phyloP scores from a whole-genome alignment of 2,113 vertebrate species.

The Electrona antarctica region DNA sequence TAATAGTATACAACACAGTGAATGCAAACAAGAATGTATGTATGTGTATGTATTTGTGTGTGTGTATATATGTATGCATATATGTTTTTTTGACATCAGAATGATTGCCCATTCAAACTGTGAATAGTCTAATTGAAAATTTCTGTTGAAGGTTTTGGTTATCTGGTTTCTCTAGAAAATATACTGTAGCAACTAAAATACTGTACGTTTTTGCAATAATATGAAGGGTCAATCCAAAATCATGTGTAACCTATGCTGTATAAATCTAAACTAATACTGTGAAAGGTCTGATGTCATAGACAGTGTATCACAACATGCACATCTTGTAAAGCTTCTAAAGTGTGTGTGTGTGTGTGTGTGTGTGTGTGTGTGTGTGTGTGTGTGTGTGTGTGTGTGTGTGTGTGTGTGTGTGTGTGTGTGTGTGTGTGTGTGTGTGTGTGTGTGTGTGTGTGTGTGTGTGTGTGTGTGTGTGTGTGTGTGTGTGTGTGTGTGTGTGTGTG shows the following conservation, averaged over 20 bases:
- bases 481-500: constrained; percentile 20
- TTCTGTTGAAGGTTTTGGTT: too few species aligned
- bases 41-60: too few species aligned
- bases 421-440: background rate
- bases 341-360: background rate
- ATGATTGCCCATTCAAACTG: too few species aligned
- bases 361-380: constrained; percentile 22
- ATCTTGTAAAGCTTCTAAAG: constrained; percentile 4
- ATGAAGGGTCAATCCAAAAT: too few species aligned
- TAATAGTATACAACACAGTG: too few species aligned
- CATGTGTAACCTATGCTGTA: background rate
- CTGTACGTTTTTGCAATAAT: too few species aligned
- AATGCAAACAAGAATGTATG: too few species aligned
- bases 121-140: too few species aligned
- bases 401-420: constrained; percentile 24
- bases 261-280: background rate
- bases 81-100: too few species aligned
- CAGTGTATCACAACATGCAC: constrained; percentile 29
- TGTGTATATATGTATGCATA: too few species aligned
- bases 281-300: constrained; percentile 9
- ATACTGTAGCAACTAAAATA: too few species aligned
- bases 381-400: constrained; percentile 11
- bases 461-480: constrained; percentile 6
- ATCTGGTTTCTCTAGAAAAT: too few species aligned
- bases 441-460: constrained; percentile 24